Evolutionary conservation across 2,888 invertebrate species (phyloP), one percentile per base, ranked within the genome.

Genomic region (Troides oblongomaculatus): DNA sequence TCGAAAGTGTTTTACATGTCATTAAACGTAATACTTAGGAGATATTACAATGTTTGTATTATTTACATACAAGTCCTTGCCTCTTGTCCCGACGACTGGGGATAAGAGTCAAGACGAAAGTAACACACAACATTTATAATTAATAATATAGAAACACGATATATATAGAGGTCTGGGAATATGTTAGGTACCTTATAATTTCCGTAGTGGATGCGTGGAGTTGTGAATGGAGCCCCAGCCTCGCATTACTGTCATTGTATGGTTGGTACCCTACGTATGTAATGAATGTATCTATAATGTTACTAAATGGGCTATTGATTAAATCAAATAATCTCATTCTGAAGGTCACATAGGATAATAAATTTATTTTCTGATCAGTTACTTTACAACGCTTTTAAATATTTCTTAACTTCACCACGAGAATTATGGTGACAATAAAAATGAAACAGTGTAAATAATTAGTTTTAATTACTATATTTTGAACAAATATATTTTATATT

Each of bases 361-460:
- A 53, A 30, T 58, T 70, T 69, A 69, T 69, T 76, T 74, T 66
- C 66, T 39, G 62, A 67, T 65, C 70, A n/a, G 43, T 72, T 74
- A 70, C 67, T 64, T 69, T 62, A 74, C 70, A 62, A 71, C 72
- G 70, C 73, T 77, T 74, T 75, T 81, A 82, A 78, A 75, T 69
- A n/a, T 39, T 23, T 43, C 77, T 84, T 46, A 46, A 46, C 82
- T 81, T 91, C 90, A 90, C 92, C 91, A 90, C 70, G 73, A 77
- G 83, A 81, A 80, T 82, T 82, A 88, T 90, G 92, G 91, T 91
- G 92, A 92, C 90, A 90, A 90, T 91, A 92, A 92, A 84, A 46
- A 43, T 8, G 3, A 89, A 90, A 89, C 88, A 88, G 78, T 92
- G 90, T 91, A 91, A 78, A 90, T 89, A 90, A 83, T 83, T 88